Conservation (phyloP, 2,888 invertebrate species). For the Parasteatoda lunata region DNA sequence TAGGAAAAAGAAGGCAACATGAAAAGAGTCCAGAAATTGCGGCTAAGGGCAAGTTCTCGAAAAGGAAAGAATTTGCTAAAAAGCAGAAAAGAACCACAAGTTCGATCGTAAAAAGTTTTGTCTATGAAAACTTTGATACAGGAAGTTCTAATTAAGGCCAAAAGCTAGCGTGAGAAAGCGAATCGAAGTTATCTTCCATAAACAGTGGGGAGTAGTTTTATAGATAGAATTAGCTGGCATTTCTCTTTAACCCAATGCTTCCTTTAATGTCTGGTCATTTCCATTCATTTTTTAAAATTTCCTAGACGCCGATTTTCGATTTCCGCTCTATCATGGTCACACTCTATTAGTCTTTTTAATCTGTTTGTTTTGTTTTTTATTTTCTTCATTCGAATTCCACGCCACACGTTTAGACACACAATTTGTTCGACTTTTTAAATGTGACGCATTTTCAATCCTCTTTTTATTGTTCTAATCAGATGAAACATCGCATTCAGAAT, state of each 20-base stretch:
- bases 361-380: background rate
- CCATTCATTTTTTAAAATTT: background rate
- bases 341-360: background rate
- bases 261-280: conserved; percentile 17
- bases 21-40: too few species aligned
- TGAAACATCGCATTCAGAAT: too few species aligned
- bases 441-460: background rate
- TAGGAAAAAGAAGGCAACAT: too few species aligned
- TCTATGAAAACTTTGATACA: conserved; percentile 58
- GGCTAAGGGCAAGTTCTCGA: too few species aligned
- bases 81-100: conserved; percentile 6
- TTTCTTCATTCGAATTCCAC: background rate
- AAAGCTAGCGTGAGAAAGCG: conserved; percentile 53
- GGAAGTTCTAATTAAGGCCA: conserved; percentile 59
- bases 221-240: conserved; percentile 20
- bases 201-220: conserved; percentile 24
- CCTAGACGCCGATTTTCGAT: background rate
- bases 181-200: conserved; percentile 41
- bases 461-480: too few species aligned
- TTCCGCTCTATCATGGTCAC: background rate
- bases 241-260: conserved; percentile 27
- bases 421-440: background rate
- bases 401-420: background rate
- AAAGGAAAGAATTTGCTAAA: too few species aligned
- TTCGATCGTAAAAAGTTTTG: conserved; percentile 47